Conservation (phyloP, 2,797 vertebrate genomes). For the Simalia tracyae region DNA sequence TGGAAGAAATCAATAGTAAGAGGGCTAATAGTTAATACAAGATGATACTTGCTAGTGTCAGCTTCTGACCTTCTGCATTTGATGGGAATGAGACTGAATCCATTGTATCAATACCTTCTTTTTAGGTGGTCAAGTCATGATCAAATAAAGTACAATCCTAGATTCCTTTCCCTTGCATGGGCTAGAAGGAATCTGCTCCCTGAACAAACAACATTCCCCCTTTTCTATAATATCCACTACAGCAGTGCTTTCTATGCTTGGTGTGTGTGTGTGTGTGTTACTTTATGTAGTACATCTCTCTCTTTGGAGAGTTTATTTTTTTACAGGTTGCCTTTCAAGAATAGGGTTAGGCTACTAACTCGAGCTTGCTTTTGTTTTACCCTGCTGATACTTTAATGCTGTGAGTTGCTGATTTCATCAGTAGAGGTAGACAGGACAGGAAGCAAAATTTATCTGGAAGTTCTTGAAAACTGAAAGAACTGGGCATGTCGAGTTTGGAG, state of each 20-base stretch:
- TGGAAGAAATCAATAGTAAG: not conserved
- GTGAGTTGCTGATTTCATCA: not conserved
- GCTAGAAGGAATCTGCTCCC: not conserved
- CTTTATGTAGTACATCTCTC: not conserved
- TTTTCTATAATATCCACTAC: not conserved
- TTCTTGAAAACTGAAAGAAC: constrained; percentile 13
- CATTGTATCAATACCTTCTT: not conserved
- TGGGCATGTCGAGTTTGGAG: constrained; percentile 23
- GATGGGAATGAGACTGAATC: not conserved
- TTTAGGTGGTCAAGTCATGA: not conserved
- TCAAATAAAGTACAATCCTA: not conserved
- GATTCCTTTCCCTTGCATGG: not conserved
- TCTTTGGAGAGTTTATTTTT: not conserved
- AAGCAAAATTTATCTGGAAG: not conserved
- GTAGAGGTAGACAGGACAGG: not conserved
- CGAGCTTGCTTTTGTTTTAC: not conserved
- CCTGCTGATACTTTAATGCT: not conserved
- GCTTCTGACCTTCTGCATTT: not conserved
- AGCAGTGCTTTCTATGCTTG: not conserved
- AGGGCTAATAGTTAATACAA: not conserved
- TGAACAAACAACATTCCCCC: not conserved
- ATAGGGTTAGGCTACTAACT: not conserved
- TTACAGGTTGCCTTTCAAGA: not conserved
- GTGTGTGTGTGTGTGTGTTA: not conserved
- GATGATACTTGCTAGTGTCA: not conserved